These are phyloP conservation scores for Nannoperca obscura DNA, from an alignment of 2,797 vertebrate genomes.

Conservation along the genomic window DNA sequence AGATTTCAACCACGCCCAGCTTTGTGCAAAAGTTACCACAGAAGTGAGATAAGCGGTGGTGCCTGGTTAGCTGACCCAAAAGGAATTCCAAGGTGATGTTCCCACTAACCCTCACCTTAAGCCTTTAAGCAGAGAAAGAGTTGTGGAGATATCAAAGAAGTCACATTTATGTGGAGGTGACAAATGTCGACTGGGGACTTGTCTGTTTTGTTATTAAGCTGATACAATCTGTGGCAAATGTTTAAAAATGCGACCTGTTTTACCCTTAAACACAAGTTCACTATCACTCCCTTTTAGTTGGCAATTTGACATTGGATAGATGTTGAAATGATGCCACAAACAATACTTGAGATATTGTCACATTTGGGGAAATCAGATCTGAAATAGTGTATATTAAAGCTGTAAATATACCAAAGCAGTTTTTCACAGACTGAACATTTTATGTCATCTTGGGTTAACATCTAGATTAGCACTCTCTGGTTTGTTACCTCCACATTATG, in stretches of 20 bases:
- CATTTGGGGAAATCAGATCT: not conserved
- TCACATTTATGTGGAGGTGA: slow-evolving; percentile 21
- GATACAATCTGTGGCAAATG: not conserved
- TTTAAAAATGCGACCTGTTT: not conserved
- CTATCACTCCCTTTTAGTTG: not conserved
- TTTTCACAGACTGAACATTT: slow-evolving; percentile 7
- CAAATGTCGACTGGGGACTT: not conserved
- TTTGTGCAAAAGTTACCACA: slow-evolving; percentile 24
- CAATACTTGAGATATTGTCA: not conserved
- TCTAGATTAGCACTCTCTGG: not conserved
- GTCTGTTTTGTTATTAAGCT: not conserved
- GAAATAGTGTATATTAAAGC: not conserved
- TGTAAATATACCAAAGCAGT: not conserved
- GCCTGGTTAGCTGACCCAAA: slow-evolving; percentile 51
- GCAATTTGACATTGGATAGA: not conserved
- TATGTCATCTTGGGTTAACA: slow-evolving; percentile 13
- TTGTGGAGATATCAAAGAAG: slow-evolving; percentile 15
- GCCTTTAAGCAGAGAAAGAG: slow-evolving; percentile 48
- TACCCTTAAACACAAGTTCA: not conserved
- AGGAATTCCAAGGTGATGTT: slow-evolving; percentile 53
- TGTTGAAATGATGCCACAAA: slow-evolving; percentile 3
- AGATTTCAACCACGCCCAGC: not conserved
- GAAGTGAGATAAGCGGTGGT: slow-evolving; percentile 37
- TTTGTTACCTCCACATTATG: slow-evolving; percentile 15
- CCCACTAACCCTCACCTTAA: slow-evolving; percentile 53